Conservation (phyloP, 2,888 invertebrate genomes). For the Deladenus siricidicola region DNA sequence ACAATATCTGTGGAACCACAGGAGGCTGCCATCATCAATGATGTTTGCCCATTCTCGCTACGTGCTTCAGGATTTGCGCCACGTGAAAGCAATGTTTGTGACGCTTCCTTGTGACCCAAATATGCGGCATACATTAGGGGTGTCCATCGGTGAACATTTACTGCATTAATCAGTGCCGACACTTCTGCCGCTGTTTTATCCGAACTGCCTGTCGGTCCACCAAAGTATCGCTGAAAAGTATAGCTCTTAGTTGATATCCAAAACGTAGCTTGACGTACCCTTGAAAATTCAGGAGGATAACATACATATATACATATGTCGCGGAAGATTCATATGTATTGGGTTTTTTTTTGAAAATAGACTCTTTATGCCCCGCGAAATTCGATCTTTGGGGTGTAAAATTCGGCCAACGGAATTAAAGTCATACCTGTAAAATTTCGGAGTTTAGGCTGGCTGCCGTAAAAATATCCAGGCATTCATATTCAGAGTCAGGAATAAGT, state of each 20-base stretch:
- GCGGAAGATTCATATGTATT: too few relatives aligned
- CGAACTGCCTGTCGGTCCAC: too few relatives aligned
- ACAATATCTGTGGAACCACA: slow-evolving; percentile 58
- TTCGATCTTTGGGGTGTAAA: too few relatives aligned
- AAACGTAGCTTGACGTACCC: too few relatives aligned
- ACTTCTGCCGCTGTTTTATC: too few relatives aligned
- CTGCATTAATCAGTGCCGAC: not conserved
- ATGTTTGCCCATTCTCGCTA: slow-evolving; percentile 41
- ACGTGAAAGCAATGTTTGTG: slow-evolving; percentile 57
- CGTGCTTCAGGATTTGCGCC: slow-evolving; percentile 10
- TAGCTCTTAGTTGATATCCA: too few relatives aligned
- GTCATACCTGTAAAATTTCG: slow-evolving; percentile 11
- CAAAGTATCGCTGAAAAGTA: too few relatives aligned
- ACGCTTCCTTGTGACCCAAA: slow-evolving; percentile 78
- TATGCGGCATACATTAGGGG: slow-evolving; percentile 91
- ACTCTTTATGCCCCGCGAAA: too few relatives aligned
- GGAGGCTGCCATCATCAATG: slow-evolving; percentile 55
- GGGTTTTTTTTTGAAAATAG: too few relatives aligned
- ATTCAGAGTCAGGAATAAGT: not conserved
- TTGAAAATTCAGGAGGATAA: too few relatives aligned
- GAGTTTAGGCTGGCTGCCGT: slow-evolving; percentile 17
- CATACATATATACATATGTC: too few relatives aligned
- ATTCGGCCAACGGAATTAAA: too few relatives aligned
- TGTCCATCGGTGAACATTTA: slow-evolving; percentile 86
- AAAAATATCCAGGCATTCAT: slow-evolving; percentile 12